Evolutionary conservation across 2,888 invertebrate genomes (phyloP).

Genomic region (Acleris literana): DNA sequence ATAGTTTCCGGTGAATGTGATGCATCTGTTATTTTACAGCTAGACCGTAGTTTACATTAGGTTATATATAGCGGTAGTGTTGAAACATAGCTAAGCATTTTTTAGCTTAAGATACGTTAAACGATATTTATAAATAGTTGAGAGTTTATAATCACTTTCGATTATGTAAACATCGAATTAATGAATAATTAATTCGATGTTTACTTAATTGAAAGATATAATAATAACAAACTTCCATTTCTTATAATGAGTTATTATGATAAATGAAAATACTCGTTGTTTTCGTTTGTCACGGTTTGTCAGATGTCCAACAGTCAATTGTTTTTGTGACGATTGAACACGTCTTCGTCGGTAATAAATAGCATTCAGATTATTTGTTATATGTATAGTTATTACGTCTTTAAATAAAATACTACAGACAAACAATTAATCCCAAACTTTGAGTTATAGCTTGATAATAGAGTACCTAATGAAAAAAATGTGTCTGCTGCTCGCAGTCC

Average conservation of each 20-base stretch:
- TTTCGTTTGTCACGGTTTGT: conserved; percentile 14
- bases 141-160: too few species aligned
- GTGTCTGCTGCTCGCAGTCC: too few species aligned
- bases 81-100: not conserved
- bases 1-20: conserved; percentile 19
- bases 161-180: conserved; percentile 14
- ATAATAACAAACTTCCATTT: not conserved
- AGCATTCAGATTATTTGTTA: not conserved
- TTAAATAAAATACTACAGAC: too few species aligned
- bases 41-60: conserved; percentile 27
- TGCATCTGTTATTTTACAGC: conserved; percentile 30
- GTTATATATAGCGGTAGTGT: conserved; percentile 22
- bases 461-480: too few species aligned
- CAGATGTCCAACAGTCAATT: conserved; percentile 2
- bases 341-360: not conserved
- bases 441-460: too few species aligned
- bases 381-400: too few species aligned
- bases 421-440: too few species aligned
- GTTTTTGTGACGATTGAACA: conserved; percentile 4
- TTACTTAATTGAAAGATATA: too few species aligned
- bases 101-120: too few species aligned
- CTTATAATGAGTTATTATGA: conserved; percentile 1
- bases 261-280: conserved; percentile 3
- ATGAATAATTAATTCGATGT: not conserved
- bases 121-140: too few species aligned